Base-by-base conservation (phyloP, 2,888 invertebrate genomes). In the Thymelicus sylvestris region DNA sequence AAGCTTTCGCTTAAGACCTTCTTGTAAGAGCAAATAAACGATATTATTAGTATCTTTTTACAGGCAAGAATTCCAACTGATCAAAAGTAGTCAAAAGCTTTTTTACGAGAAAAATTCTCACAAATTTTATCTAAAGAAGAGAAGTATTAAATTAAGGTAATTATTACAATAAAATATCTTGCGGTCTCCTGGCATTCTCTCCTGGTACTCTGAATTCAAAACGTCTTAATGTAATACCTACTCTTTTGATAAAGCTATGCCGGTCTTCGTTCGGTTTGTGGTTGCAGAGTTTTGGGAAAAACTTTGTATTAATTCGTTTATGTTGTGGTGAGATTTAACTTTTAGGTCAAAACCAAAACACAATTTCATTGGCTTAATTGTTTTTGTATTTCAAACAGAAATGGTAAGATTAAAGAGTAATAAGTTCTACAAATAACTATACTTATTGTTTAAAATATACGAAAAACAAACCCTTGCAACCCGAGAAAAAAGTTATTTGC, bases 191-290 rank as follows among this genome's bases (percentile, higher is more conserved):
- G 61, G 61, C 39, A n/a, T 59, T 63, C 52, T 48, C 2, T 13
- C 55, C 52, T 64, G 59, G 38, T 55, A 63, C 7, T 12, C 39
- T 12, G 44, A 62, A 62, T 55, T 64, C 69, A 59, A 57, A 69
- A 69, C 64, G 59, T 69, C 57, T 69, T 69, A 64, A 69, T 64
- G 57, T 55, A 55, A 68, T 41, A 55, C 19, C 55, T 19, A 61
- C 61, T 41, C 62, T 63, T 47, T 24, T 24, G 48, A 64, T 59
- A 24, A 68, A 68, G 63, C 48, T 13, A 31, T 59, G 48, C 24
- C 62, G 62, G 62, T 47, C 41, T 13, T 52, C 24, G 48, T 44
- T 67, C 50, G 50, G 60, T 61, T 67, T 67, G 67, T 50, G 67
- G 67, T 67, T 15, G 60, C 15, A 60, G 50, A 60, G 50, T 67